Evolutionary conservation across 2,113 vertebrate genomes (phyloP).

Genomic region (Pogona vitticeps): DNA sequence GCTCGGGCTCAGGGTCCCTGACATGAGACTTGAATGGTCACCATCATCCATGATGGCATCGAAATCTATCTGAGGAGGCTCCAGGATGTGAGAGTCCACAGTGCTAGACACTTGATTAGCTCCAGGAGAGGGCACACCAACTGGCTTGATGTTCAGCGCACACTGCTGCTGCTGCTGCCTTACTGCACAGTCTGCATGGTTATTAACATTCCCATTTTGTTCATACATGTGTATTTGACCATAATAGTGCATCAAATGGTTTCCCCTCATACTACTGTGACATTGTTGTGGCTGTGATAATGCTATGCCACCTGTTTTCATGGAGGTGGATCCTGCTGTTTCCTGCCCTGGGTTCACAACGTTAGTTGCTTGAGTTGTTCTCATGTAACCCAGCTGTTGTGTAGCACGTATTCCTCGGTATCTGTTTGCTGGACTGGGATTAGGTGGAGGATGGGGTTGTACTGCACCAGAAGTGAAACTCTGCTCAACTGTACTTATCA

Average conservation of each 20-base stretch:
- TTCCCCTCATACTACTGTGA: conserved; percentile 60
- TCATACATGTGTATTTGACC: conserved; percentile 93
- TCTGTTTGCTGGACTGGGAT: conserved; percentile 79
- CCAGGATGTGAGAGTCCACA: conserved; percentile 87
- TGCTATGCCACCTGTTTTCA: conserved; percentile 68
- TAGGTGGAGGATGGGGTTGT: conserved; percentile 86
- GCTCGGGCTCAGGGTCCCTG: conserved; percentile 92
- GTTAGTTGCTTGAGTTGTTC: conserved; percentile 69
- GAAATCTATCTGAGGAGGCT: conserved; percentile 93
- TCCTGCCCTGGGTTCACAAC: conserved; percentile 70
- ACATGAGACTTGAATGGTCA: conserved; percentile 96
- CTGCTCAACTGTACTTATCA: conserved; percentile 52
- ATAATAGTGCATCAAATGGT: conserved; percentile 82
- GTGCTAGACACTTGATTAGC: conserved; percentile 96
- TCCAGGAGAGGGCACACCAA: conserved; percentile 88
- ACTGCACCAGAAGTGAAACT: conserved; percentile 72
- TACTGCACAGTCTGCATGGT: conserved; percentile 72
- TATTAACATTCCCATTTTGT: conserved; percentile 74
- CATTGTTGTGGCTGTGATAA: conserved; percentile 65
- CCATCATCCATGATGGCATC: conserved; percentile 96
- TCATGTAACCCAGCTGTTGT: conserved; percentile 80
- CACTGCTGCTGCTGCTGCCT: conserved; percentile 68
- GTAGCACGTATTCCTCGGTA: conserved; percentile 72
- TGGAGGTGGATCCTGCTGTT: conserved; percentile 80
- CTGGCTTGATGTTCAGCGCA: conserved; percentile 62